Conservation (phyloP, 2,113 vertebrate genomes). For the Anolis sagrei region DNA sequence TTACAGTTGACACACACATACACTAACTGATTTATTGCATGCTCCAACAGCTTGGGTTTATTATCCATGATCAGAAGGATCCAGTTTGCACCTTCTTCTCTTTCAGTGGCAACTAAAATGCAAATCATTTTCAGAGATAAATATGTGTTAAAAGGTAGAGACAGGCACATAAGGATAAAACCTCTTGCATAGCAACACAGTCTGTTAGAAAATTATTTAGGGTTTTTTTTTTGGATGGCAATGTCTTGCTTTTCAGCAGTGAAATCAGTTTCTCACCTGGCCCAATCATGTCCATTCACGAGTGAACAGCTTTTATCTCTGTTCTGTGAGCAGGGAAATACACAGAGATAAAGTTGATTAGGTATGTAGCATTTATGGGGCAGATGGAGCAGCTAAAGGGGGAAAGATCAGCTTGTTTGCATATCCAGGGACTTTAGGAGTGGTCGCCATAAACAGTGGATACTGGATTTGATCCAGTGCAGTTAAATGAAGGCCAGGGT, state of each 20-base stretch:
- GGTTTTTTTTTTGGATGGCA: not conserved
- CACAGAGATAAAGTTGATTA: constrained; percentile 5
- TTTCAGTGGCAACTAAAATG: not conserved
- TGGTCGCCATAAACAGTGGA: too few species aligned
- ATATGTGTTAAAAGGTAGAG: not conserved
- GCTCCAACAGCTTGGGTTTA: too few species aligned
- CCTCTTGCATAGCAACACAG: not conserved
- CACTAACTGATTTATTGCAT: too few species aligned
- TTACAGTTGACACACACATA: too few species aligned
- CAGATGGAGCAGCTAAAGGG: not conserved
- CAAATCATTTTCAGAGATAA: not conserved
- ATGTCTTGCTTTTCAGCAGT: not conserved
- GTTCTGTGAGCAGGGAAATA: constrained; percentile 2
- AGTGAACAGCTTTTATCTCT: constrained; percentile 13
- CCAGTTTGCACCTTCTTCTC: not conserved
- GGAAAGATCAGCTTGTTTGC: not conserved
- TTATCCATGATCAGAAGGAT: not conserved
- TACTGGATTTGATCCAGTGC: too few species aligned
- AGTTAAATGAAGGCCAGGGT: not conserved
- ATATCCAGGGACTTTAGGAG: not conserved
- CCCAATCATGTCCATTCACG: not conserved
- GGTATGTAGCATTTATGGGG: not conserved
- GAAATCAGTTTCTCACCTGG: not conserved
- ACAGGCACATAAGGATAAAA: too few species aligned
- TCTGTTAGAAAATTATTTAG: not conserved